phyloP scores from a whole-genome alignment of 2,797 vertebrate species.

The Poeciliopsis paucimaculata region DNA sequence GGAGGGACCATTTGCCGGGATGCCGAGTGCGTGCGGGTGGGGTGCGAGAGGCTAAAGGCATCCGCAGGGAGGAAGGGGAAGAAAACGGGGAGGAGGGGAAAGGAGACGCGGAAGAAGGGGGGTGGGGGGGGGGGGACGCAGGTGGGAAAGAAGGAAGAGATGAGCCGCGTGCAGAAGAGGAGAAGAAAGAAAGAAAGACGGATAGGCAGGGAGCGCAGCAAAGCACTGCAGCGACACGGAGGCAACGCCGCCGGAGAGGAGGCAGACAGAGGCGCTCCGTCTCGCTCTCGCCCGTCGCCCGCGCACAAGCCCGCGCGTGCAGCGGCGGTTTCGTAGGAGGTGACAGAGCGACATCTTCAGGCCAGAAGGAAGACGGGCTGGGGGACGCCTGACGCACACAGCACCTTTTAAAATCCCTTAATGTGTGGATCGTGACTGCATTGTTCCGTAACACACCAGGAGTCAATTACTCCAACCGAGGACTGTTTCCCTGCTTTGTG shows the following conservation, averaged over 20 bases:
- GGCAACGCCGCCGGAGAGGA: conserved; percentile 61
- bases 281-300: conserved; percentile 32
- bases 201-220: conserved; percentile 44
- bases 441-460: not conserved
- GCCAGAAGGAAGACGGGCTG: conserved; percentile 3
- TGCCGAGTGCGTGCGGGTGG: conserved; percentile 37
- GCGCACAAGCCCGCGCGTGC: conserved; percentile 32
- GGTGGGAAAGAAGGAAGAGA: conserved; percentile 24
- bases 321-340: conserved; percentile 23
- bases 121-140: conserved; percentile 6
- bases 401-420: not conserved
- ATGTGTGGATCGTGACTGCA: not conserved
- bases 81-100: conserved; percentile 47
- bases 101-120: conserved; percentile 16
- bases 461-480: not conserved
- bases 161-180: conserved; percentile 52
- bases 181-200: conserved; percentile 35
- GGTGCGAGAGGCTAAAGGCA: conserved; percentile 63
- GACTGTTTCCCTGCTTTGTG: not conserved
- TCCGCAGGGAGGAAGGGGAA: conserved; percentile 43
- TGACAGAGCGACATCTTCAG: conserved; percentile 73
- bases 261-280: conserved; percentile 67
- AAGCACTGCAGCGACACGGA: conserved; percentile 75
- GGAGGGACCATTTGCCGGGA: conserved; percentile 72
- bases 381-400: conserved; percentile 10